These are phyloP conservation scores for Eptesicus fuscus DNA, from an alignment of 2,113 vertebrate genomes.

Conservation along the genomic window DNA sequence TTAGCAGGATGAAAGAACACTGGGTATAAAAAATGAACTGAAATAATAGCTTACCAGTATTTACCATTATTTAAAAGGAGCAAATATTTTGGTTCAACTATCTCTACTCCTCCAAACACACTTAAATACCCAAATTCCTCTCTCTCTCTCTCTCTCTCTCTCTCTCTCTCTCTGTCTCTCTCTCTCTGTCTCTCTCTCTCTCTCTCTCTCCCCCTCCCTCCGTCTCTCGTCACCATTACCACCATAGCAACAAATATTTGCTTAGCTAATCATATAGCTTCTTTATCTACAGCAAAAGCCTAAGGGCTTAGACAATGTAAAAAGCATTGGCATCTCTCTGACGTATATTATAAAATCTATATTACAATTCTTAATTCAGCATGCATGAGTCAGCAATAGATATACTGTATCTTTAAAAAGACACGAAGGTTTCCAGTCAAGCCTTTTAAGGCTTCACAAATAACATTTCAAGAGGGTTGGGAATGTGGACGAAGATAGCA, in stretches of 20 bases:
- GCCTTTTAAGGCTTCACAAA: constrained; percentile 71
- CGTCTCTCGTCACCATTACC: background rate
- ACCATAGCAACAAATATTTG: constrained; percentile 13
- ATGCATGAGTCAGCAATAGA: constrained; percentile 66
- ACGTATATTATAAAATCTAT: constrained; percentile 71
- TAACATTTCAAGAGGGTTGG: constrained; percentile 66
- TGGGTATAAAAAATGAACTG: background rate
- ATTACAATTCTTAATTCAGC: constrained; percentile 65
- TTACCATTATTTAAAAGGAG: background rate
- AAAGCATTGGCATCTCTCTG: constrained; percentile 72
- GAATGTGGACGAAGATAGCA: constrained; percentile 54
- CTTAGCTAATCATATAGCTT: constrained; percentile 59
- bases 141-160: background rate
- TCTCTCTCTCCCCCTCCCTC: fast-evolving
- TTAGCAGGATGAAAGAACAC: background rate
- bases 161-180: background rate
- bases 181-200: too few relatives aligned
- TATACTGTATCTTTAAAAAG: constrained; percentile 63
- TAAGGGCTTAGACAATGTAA: constrained; percentile 43
- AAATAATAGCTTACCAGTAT: background rate
- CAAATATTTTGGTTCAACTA: background rate
- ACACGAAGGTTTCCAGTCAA: constrained; percentile 68
- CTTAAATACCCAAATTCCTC: background rate
- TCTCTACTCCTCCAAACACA: background rate
- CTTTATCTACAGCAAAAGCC: constrained; percentile 35